Conservation (phyloP, 1,140 invertebrate species). For the Sycophila sp. region DNA sequence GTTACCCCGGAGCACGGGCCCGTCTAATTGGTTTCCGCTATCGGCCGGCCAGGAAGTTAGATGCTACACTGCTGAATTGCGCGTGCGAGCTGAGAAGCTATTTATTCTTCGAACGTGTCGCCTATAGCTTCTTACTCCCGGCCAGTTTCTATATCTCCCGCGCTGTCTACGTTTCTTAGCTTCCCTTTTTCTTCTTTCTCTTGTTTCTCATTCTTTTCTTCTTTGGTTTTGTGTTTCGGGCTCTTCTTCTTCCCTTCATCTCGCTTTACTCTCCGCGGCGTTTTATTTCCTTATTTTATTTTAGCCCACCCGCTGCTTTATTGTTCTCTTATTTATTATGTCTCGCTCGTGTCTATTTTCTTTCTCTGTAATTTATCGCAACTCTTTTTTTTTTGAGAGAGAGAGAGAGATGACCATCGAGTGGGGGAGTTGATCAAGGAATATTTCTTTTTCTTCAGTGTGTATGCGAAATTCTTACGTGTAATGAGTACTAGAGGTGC, state of each 20-base stretch:
- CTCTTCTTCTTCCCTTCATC: conserved; percentile 13
- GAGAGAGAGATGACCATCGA: no score
- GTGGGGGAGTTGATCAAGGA: no score
- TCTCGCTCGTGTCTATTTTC: background rate
- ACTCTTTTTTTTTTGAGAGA: no score
- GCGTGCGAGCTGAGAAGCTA: conserved; percentile 26
- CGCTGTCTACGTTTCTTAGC: no score
- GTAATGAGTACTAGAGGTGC: no score
- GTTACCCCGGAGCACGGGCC: conserved; percentile 23
- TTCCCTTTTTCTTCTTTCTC: conserved; percentile 19
- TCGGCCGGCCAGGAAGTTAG: conserved; percentile 26
- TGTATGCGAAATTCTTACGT: no score
- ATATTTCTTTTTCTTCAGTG: no score
- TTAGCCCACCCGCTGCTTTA: background rate
- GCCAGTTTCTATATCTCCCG: background rate
- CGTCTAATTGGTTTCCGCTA: conserved; percentile 39
- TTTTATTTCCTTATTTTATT: background rate
- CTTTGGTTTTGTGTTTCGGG: conserved; percentile 3
- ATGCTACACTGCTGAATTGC: conserved; percentile 18
- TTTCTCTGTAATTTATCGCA: no score
- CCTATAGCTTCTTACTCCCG: background rate
- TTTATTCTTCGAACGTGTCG: conserved; percentile 39
- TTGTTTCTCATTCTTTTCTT: conserved; percentile 18
- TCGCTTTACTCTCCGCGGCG: background rate
- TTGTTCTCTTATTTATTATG: background rate